Evolutionary conservation across 2,888 invertebrate genomes (phyloP).

Genomic region (Cheilosia vulpina): DNA sequence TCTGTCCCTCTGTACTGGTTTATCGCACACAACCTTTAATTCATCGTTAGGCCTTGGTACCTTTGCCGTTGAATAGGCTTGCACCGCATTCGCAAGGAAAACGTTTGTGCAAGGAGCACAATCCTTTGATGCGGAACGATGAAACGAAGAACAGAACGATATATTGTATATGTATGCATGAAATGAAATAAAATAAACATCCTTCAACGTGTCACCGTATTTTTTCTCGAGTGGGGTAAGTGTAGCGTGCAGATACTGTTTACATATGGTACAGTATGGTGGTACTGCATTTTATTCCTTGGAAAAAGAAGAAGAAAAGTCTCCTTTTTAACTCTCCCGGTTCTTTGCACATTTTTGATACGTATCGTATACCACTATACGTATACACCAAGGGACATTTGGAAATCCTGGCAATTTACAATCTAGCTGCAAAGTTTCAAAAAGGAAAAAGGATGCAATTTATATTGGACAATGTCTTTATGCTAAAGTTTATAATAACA

Average conservation of each 20-base stretch:
- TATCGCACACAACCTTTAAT: slow-evolving; percentile 5
- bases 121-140: slow-evolving; percentile 26
- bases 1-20: not conserved
- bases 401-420: slow-evolving; percentile 25
- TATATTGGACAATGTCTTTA: slow-evolving; percentile 17
- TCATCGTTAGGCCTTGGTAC: slow-evolving; percentile 12
- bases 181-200: slow-evolving; percentile 32
- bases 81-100: slow-evolving; percentile 1
- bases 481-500: slow-evolving; percentile 14
- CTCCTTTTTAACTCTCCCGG: not conserved
- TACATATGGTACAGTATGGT: slow-evolving; percentile 24
- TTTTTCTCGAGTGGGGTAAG: not conserved
- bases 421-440: slow-evolving; percentile 2
- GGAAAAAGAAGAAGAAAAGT: not conserved
- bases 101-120: slow-evolving; percentile 3
- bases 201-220: slow-evolving; percentile 20
- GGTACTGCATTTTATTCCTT: slow-evolving; percentile 29
- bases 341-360: slow-evolving; percentile 8
- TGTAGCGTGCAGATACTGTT: not conserved
- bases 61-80: slow-evolving; percentile 1
- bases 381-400: not conserved
- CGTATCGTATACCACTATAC: not conserved
- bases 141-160: slow-evolving; percentile 3
- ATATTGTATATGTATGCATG: slow-evolving; percentile 1
- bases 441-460: slow-evolving; percentile 22